Evolutionary conservation across 2,113 vertebrate genomes (phyloP), one percentile per base, ranked within the genome.

Genomic region (Cryptotis parvus): DNA sequence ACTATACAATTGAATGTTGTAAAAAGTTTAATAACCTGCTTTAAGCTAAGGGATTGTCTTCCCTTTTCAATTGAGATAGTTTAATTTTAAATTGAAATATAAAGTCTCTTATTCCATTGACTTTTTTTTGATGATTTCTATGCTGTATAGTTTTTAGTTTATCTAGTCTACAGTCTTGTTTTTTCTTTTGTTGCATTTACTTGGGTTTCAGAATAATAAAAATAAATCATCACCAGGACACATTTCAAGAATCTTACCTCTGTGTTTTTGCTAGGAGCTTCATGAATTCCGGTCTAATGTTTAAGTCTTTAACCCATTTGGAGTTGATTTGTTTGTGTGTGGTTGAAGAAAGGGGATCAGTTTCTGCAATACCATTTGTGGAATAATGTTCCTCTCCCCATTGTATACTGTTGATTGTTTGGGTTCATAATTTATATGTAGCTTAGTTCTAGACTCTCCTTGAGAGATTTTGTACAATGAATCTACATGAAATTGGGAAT

Each of bases 291-390:
- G 33, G 20, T 90, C 33, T 90, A 39, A 74, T 14, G 27, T 66
- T 82, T 55, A 39, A 66, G 27, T 74, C 55, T 58, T 58, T 58
- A 58, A 39, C 27, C 63, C 41, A 74, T 49, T 49, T 74, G 63
- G 39, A 74, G n/a, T 65, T 81, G 26, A 49, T 74, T 90, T 66
- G 33, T 89, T 89, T 66, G 33, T 90, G 35, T 39, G 16, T 75
- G 27, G 9, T 74, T 7, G 49, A 33, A 74, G 33, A 52, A 16
- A 37, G 26, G 18, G 18, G 12, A 63, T 58, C 14, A 26, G 69
- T 74, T 66, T 74, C 14, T 20, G 27, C 39, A 82, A 27, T 14
- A n/a, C 27, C 70, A 39, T 52, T 58, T 78, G 24, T n/a, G 61
- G 39, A 72, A 43, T 6, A 70, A 49, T 58, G 0, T 2, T 73